phyloP scores from a whole-genome alignment of 1,140 invertebrate genomes.

The Rhagoletis zephyria region DNA sequence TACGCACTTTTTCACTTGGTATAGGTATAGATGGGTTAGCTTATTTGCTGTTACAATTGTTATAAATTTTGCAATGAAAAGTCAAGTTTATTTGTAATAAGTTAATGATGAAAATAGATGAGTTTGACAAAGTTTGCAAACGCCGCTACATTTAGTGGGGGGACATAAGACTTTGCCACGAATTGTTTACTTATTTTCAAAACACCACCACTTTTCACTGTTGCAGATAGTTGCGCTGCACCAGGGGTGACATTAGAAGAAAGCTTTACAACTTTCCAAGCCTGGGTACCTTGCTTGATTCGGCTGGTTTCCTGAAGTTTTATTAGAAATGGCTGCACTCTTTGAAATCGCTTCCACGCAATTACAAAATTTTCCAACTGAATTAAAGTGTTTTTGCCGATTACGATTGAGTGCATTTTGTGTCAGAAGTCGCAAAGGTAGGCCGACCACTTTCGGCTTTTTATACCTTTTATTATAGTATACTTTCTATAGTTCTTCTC shows the following conservation, averaged over 20 bases:
- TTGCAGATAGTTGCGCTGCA: neutral
- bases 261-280: neutral
- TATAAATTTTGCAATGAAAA: neutral
- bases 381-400: conserved; percentile 57
- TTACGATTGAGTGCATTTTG: conserved; percentile 71
- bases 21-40: neutral
- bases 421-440: conserved; percentile 58
- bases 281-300: neutral
- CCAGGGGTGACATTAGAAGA: conserved; percentile 6
- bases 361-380: conserved; percentile 53
- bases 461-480: conserved; percentile 52
- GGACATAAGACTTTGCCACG: neutral
- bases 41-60: neutral
- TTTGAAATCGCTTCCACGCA: conserved; percentile 46
- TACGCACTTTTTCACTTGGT: neutral
- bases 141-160: neutral
- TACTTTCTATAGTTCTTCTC: neutral
- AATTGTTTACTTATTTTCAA: conserved; percentile 9
- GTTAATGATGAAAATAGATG: conserved; percentile 25
- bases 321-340: neutral
- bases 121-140: neutral
- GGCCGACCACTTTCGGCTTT: conserved; percentile 63
- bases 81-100: neutral
- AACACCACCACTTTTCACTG: neutral
- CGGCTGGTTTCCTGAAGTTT: neutral